Evolutionary conservation across 2,113 vertebrate genomes (phyloP), one percentile per base, ranked within the genome.

Genomic region (Ornithorhynchus anatinus): DNA sequence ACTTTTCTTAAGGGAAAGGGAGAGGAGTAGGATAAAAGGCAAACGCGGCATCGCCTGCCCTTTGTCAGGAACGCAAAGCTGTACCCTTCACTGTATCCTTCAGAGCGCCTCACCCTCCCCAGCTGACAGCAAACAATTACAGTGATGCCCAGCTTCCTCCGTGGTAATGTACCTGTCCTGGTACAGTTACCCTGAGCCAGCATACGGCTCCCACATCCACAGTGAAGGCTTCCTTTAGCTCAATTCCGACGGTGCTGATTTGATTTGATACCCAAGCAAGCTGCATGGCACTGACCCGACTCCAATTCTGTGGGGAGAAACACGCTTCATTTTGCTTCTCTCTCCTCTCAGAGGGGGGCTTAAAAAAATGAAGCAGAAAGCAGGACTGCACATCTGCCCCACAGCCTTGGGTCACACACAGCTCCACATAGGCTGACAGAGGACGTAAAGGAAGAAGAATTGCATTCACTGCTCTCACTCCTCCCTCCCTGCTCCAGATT

Each of bases 91-190:
- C 9, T 0, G 1, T 17, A 74, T 72, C 85, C 86, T 91, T 84
- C 76, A 84, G 81, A 88, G 69, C 79, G 75, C 77, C 79, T 88
- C 82, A 71, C 39, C 62, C 45, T 9, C 12, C 70, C 74, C 1
- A 7, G 79, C 36, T 20, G 51, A 43, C 9, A 20, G 22, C 17
- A 36, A 60, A 42, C 19, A 60, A 2, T 51, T 33, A 40, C 33
- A 5, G 37, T 48, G 79, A 52, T 42, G 13, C 40, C 7, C 33
- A 19, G 29, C 66, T 16, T 48, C 69, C 75, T 52, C 74, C 73
- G 59, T 47, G 0, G 31, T 62, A 23, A 16, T 33, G 59, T 59
- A 0, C 57, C 45, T 13, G 0, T 36, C 59, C 78, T 45, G 13
- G 4, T 37, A 4, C 16, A 7, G 5, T 13, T 27, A 19, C 29